These are phyloP conservation scores for Neodiprion virginianus DNA, from an alignment of 1,140 invertebrate genomes.

Conservation along the genomic window DNA sequence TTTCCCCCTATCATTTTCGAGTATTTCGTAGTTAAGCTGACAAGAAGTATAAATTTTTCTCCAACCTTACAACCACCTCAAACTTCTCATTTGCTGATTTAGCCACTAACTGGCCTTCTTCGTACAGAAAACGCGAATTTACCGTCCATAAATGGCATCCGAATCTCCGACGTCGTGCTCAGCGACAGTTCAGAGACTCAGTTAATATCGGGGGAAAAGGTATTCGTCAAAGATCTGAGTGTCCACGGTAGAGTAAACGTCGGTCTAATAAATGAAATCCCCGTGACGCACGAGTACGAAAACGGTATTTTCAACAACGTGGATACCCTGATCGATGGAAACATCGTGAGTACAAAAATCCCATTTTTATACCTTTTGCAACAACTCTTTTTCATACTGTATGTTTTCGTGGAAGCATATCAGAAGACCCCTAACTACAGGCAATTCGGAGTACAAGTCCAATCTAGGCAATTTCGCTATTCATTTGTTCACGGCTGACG, in stretches of 20 bases:
- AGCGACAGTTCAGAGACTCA: slow-evolving; percentile 30
- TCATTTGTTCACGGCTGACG: no score
- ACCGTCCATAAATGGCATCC: slow-evolving; percentile 38
- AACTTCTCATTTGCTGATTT: background rate
- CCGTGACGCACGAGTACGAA: slow-evolving; percentile 31
- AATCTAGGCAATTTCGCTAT: no score
- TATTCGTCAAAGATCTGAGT: slow-evolving; percentile 36
- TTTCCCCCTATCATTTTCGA: background rate
- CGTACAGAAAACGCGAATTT: slow-evolving; percentile 29
- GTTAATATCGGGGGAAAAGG: slow-evolving; percentile 38
- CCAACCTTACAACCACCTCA: no score
- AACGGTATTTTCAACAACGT: slow-evolving; percentile 37
- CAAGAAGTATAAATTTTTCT: no score
- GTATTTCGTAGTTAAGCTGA: no score
- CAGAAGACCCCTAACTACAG: slow-evolving; percentile 13
- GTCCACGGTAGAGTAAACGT: slow-evolving; percentile 33
- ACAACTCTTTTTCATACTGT: no score
- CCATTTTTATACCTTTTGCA: slow-evolving; percentile 22
- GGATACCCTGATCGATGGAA: slow-evolving; percentile 37
- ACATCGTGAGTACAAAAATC: slow-evolving; percentile 37
- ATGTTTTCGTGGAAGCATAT: no score
- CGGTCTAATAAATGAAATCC: slow-evolving; percentile 31
- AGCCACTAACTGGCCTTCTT: background rate
- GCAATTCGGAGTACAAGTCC: slow-evolving; percentile 12
- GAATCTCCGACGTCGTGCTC: slow-evolving; percentile 35